A percentile compares a stretch with the other conserved stretches of the same genome.
These are phyloP conservation scores for Eptatretus burgeri DNA, from an alignment of 2,113 vertebrate genomes.

Conservation along the genomic window DNA sequence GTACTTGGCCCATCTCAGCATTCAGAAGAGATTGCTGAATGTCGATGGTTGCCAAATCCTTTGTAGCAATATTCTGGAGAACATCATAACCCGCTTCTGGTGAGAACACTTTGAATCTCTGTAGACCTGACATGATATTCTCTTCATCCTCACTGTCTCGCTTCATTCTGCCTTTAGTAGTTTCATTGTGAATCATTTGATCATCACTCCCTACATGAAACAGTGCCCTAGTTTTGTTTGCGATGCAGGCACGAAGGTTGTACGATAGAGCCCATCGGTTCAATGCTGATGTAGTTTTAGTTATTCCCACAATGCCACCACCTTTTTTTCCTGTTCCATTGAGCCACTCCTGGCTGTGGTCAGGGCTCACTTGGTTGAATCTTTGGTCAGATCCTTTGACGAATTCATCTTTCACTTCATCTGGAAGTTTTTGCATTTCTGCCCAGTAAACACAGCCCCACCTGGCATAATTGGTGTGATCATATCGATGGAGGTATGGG, in stretches of 20 bases:
- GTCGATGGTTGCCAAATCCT: too few relatives aligned
- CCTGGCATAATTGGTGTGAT: neutral
- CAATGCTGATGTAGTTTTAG: neutral
- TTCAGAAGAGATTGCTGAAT: too few relatives aligned
- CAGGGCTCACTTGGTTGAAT: neutral
- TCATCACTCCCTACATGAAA: neutral
- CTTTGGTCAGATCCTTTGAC: neutral
- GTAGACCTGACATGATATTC: too few relatives aligned
- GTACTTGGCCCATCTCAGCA: too few relatives aligned
- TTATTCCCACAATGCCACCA: neutral
- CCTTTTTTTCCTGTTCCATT: neutral
- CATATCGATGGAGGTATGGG: neutral
- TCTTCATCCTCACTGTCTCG: too few relatives aligned
- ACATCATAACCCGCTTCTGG: neutral
- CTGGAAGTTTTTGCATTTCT: neutral
- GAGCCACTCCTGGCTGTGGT: neutral
- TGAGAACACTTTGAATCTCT: too few relatives aligned
- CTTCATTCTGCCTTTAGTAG: too few relatives aligned
- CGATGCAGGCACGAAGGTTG: neutral
- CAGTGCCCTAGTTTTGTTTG: neutral
- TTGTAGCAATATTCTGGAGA: neutral
- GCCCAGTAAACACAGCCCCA: neutral
- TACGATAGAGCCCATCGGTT: neutral
- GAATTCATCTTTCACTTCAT: neutral
- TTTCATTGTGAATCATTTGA: neutral